Percentiles rank a stretch among this genome's conserved stretches.
Evolutionary conservation across 1,140 invertebrate species (phyloP).

Genomic region (Procambarus clarkii): DNA sequence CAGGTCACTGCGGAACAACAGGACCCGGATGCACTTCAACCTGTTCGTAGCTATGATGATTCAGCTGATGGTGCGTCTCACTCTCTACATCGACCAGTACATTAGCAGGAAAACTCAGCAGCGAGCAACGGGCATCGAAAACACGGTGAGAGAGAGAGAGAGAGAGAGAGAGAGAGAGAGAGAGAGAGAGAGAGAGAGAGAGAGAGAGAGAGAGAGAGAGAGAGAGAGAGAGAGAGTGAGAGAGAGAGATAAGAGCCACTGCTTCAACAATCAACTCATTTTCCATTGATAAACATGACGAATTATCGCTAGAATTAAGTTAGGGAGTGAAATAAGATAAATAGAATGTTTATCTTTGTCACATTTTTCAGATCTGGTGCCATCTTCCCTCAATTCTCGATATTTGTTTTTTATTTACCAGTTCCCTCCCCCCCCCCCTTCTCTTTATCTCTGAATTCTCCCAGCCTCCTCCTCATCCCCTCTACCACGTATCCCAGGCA

Average conservation of each 20-base stretch:
- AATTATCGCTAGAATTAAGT: no score
- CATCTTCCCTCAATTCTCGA: no score
- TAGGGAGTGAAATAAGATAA: no score
- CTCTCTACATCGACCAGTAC: slow-evolving; percentile 89
- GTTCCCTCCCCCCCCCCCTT: not conserved
- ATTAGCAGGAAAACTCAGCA: slow-evolving; percentile 76
- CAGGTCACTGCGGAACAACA: slow-evolving; percentile 88
- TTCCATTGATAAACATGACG: no score
- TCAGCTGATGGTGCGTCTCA: slow-evolving; percentile 88
- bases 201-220: slow-evolving; percentile 28
- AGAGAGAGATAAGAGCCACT: no score
- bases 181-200: slow-evolving; percentile 15
- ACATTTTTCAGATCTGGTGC: no score
- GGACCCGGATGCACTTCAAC: slow-evolving; percentile 92
- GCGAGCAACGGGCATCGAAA: slow-evolving; percentile 81
- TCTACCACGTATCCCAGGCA: no score
- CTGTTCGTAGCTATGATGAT: slow-evolving; percentile 90
- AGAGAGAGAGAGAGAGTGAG: slow-evolving; percentile 4
- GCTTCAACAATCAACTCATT: no score
- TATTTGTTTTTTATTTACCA: not conserved
- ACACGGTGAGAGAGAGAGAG: slow-evolving; percentile 80
- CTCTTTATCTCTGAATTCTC: no score
- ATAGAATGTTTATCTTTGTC: no score
- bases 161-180: slow-evolving; percentile 13
- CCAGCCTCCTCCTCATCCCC: no score